Evolutionary conservation across 2,113 vertebrate species (phyloP).

Genomic region (Cyphomyrus discorhynchus): DNA sequence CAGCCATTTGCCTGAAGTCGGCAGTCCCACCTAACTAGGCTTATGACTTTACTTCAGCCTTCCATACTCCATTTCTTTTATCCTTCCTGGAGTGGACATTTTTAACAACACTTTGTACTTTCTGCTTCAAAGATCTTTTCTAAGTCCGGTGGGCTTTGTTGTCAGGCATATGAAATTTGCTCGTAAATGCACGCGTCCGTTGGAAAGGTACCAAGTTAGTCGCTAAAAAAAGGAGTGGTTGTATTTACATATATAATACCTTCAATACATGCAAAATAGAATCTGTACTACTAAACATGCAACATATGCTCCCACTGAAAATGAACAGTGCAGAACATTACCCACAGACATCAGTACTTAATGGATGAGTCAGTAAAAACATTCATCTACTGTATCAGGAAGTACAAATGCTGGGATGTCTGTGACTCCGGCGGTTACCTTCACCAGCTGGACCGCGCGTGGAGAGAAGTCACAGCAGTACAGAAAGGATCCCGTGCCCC

Average conservation of each 20-base stretch:
- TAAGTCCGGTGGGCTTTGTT: not conserved
- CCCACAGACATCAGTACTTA: not conserved
- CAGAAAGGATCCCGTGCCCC: slow-evolving; percentile 66
- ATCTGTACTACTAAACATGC: not conserved
- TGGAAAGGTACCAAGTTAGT: not conserved
- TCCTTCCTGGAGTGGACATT: not conserved
- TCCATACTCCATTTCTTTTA: not conserved
- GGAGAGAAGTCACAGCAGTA: slow-evolving; percentile 90
- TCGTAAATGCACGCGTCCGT: not conserved
- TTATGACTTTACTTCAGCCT: not conserved
- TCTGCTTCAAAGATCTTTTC: not conserved
- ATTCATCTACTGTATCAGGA: not conserved
- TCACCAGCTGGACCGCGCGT: slow-evolving; percentile 74
- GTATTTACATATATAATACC: not conserved
- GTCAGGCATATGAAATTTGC: not conserved
- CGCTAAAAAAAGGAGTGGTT: not conserved
- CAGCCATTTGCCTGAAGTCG: not conserved
- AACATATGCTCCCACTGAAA: not conserved
- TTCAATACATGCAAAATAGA: not conserved
- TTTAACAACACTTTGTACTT: not conserved
- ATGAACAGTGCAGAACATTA: not conserved
- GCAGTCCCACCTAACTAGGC: not conserved
- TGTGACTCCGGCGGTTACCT: slow-evolving; percentile 55
- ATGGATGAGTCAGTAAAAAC: not conserved
- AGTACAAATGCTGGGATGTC: not conserved